Evolutionary conservation across 2,113 vertebrate species (phyloP).

Genomic region (Xiphophorus hellerii): DNA sequence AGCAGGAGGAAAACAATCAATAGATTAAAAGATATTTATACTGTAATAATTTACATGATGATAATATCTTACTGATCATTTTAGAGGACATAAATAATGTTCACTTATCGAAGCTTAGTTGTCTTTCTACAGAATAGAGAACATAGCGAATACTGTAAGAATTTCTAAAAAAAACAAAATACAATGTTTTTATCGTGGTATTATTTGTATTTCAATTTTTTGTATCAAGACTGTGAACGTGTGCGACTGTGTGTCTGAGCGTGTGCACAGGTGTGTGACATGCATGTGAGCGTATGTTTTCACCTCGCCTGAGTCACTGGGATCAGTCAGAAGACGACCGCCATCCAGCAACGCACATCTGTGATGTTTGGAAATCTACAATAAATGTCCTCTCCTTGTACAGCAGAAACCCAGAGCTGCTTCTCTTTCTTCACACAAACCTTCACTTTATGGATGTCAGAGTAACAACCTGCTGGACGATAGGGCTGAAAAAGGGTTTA

Average conservation of each 20-base stretch:
- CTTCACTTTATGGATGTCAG: neutral
- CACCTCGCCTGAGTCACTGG: constrained; percentile 68
- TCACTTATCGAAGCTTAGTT: constrained; percentile 68
- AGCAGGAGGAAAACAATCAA: constrained; percentile 49
- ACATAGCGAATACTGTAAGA: constrained; percentile 65
- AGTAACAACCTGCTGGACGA: neutral
- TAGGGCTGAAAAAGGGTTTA: too few relatives aligned
- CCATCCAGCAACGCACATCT: constrained; percentile 62
- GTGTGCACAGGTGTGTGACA: constrained; percentile 50
- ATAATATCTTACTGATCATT: constrained; percentile 69
- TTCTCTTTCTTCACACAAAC: constrained; percentile 3
- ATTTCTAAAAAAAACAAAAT: constrained; percentile 69
- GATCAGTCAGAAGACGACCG: constrained; percentile 57
- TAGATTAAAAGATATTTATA: constrained; percentile 62
- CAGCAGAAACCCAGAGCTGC: constrained; percentile 35
- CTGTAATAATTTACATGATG: constrained; percentile 66
- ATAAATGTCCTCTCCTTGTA: constrained; percentile 76
- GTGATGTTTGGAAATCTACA: constrained; percentile 70
- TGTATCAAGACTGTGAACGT: constrained; percentile 74
- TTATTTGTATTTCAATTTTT: constrained; percentile 78
- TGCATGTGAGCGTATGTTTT: constrained; percentile 70
- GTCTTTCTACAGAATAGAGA: constrained; percentile 78
- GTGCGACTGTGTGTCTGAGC: constrained; percentile 23
- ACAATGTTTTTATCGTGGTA: constrained; percentile 75
- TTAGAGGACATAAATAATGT: constrained; percentile 67